These are phyloP conservation scores for Napeogenes inachia DNA, from an alignment of 2,888 invertebrate genomes.

Conservation along the genomic window DNA sequence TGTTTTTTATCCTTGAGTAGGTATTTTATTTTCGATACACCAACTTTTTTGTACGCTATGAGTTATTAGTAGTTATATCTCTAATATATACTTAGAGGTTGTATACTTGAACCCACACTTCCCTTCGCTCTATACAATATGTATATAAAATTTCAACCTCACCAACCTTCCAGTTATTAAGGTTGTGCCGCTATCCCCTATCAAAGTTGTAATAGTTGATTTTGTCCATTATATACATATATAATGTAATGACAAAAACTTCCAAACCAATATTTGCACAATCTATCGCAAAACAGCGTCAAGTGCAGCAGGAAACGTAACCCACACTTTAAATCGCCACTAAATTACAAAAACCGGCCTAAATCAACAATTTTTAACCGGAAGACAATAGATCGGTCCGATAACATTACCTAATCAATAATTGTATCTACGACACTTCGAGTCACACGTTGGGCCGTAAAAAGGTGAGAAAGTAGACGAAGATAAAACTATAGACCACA, in stretches of 20 bases:
- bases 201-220: too few relatives aligned
- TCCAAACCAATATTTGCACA: constrained; percentile 7
- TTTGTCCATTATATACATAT: background rate
- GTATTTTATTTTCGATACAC: too few relatives aligned
- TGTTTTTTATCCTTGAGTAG: too few relatives aligned
- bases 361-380: constrained; percentile 72
- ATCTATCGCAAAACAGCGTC: background rate
- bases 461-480: constrained; percentile 75
- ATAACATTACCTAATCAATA: constrained; percentile 77
- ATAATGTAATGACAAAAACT: background rate
- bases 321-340: constrained; percentile 48
- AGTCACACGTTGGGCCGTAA: constrained; percentile 73
- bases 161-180: too few relatives aligned
- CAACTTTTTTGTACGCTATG: too few relatives aligned
- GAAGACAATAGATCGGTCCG: constrained; percentile 73
- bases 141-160: too few relatives aligned
- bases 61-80: too few relatives aligned
- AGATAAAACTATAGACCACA: constrained; percentile 62
- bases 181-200: too few relatives aligned
- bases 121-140: too few relatives aligned
- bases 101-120: too few relatives aligned
- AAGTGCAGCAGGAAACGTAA: constrained; percentile 14
- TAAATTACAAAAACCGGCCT: constrained; percentile 59
- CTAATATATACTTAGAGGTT: too few relatives aligned
- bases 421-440: constrained; percentile 75